Evolutionary conservation across 2,888 invertebrate species (phyloP).

Genomic region (Eupithecia inturbata): DNA sequence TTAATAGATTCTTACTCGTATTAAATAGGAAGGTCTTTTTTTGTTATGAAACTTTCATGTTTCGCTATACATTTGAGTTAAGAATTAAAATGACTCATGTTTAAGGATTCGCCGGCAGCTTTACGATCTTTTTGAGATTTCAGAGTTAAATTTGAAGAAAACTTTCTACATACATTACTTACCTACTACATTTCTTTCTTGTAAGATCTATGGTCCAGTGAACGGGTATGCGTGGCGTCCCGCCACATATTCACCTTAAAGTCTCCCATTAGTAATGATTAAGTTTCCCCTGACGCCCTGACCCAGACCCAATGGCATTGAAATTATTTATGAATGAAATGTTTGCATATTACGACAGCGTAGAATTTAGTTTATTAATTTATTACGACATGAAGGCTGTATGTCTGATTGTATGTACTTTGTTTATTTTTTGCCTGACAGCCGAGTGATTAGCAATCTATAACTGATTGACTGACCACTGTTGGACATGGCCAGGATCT

Average conservation of each 20-base stretch:
- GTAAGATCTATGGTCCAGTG: not conserved
- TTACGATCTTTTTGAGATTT: not conserved
- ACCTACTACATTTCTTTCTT: no score
- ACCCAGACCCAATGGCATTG: slow-evolving; percentile 31
- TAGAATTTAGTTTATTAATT: slow-evolving; percentile 18
- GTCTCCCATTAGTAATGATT: slow-evolving; percentile 39
- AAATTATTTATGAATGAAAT: slow-evolving; percentile 36
- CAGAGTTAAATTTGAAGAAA: not conserved
- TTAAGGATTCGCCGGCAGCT: not conserved
- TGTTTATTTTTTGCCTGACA: not conserved
- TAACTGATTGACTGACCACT: not conserved
- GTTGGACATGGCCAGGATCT: not conserved
- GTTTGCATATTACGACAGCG: slow-evolving; percentile 12
- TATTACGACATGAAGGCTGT: slow-evolving; percentile 10
- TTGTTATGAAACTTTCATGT: no score
- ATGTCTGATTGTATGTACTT: not conserved
- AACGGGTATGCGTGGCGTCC: not conserved
- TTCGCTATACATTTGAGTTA: not conserved
- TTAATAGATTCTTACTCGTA: not conserved
- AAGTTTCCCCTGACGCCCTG: slow-evolving; percentile 47
- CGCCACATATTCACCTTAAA: not conserved
- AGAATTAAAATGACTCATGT: not conserved
- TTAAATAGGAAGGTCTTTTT: no score
- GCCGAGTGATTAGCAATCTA: not conserved
- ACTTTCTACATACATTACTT: no score